Evolutionary conservation across 2,113 vertebrate species (phyloP), one percentile per base, ranked within the genome.

Genomic region (Tachuris rubrigastra): DNA sequence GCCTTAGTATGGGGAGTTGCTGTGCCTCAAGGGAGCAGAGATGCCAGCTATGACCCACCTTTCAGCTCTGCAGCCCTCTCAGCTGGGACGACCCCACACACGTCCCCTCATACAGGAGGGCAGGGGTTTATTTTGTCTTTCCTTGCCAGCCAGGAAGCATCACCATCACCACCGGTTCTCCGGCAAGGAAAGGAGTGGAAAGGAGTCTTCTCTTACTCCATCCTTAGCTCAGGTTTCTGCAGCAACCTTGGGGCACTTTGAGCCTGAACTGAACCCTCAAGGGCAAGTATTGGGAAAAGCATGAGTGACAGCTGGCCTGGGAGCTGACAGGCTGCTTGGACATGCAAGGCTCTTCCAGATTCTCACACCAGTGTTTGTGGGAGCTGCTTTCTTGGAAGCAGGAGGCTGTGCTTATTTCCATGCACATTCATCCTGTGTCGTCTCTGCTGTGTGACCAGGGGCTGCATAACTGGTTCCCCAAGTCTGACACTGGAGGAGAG

Each of bases 1-100:
- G 33, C 47, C 20, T 49, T 44, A 12, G 8, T 50, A 30, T 0
- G 0, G n/a, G 22, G 33, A 68, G 14, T 1, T 14, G 31, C 62
- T 62, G 20, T 42, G 31, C 25, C 33, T 58, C 1, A 0, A 46
- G 25, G 47, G 39, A 62, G 56, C 16, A 62, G 33, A 1, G 0
- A 7, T 49, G 31, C 35, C 24, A 18, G 19, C 49, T 81, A 33
- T 77, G 44, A 33, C n/a, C 15, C 3, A 4, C 71, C 46, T 52
- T 27, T 68, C 21, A 24, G 16, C 58, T 69, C 46, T 62, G 37
- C 1, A 8, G 33, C 35, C 24, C 33, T 44, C 62, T 89, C 1
- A 2, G 20, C 39, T 25, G 31, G 35, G 80, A 35, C n/a, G 25
- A 49, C 12, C 31, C 21, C 66, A 25, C 0, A 0, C 9, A 60